These are phyloP conservation scores for Hipposideros armiger DNA, from an alignment of 2,113 vertebrate species.

Conservation along the genomic window DNA sequence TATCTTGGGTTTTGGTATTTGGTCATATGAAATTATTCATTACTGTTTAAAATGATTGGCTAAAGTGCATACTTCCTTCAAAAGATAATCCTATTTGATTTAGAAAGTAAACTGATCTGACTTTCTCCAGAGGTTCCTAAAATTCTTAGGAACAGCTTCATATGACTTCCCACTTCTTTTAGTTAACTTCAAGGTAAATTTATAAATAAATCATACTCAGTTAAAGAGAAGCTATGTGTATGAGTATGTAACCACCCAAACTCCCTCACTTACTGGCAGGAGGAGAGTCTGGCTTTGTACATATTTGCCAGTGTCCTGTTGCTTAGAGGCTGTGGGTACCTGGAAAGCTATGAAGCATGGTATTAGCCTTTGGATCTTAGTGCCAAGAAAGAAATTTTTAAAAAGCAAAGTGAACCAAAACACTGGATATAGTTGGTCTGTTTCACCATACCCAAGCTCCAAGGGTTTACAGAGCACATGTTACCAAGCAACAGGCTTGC, in stretches of 20 bases:
- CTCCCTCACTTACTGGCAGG: not conserved
- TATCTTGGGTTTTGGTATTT: constrained; percentile 24
- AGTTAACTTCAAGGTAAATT: constrained; percentile 25
- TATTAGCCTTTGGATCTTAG: constrained; percentile 54
- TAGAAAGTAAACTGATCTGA: constrained; percentile 47
- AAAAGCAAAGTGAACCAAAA: constrained; percentile 24
- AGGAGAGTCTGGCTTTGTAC: constrained; percentile 49
- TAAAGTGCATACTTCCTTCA: constrained; percentile 22
- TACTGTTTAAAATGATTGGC: constrained; percentile 48
- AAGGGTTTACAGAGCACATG: constrained; percentile 27
- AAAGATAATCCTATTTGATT: constrained; percentile 34
- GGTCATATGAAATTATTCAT: not conserved
- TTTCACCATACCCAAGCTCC: constrained; percentile 36
- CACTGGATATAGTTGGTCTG: not conserved
- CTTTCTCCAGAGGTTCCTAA: constrained; percentile 49
- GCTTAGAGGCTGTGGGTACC: not conserved
- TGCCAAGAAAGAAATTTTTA: not conserved
- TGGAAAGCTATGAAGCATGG: constrained; percentile 25
- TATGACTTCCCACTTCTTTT: constrained; percentile 41
- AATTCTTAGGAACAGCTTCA: constrained; percentile 6
- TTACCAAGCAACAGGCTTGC: constrained; percentile 53
- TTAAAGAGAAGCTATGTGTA: constrained; percentile 21
- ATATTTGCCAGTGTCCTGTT: not conserved
- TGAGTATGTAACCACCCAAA: not conserved
- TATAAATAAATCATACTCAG: not conserved